Conservation (phyloP, 2,797 vertebrate species). For the Balearica regulorum region DNA sequence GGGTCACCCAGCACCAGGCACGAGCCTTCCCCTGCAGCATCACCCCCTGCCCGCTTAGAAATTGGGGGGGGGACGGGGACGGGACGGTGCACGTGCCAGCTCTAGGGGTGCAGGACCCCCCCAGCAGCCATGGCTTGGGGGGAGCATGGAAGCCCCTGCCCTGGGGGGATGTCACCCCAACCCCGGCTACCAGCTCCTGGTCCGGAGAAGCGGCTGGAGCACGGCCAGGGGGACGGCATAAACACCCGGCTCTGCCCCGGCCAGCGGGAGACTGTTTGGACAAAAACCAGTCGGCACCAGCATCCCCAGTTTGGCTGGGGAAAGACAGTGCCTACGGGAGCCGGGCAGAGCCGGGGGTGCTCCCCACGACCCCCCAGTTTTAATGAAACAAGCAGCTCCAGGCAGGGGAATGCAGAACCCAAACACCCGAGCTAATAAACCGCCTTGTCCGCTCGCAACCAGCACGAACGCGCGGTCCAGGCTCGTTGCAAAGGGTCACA, state of each 20-base stretch:
- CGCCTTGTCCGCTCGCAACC: fast-evolving
- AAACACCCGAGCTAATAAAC: background rate
- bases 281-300: background rate
- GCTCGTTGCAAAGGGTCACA: background rate
- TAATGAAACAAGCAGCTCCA: fast-evolving
- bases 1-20: background rate
- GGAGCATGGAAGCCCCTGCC: background rate
- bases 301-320: background rate
- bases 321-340: fast-evolving
- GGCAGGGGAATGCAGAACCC: background rate
- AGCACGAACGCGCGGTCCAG: fast-evolving
- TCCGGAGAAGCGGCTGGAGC: background rate
- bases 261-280: background rate
- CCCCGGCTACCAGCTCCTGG: too few relatives aligned
- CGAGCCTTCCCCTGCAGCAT: too few relatives aligned
- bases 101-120: background rate
- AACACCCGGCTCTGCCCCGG: background rate
- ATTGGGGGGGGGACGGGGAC: too few relatives aligned
- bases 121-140: background rate
- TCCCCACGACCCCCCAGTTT: background rate
- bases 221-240: background rate
- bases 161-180: background rate
- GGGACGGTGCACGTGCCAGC: fast-evolving
- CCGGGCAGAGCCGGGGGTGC: background rate
- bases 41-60: background rate